A percentile compares a stretch with the other conserved stretches of the same genome.
Evolutionary conservation across 1,140 invertebrate species (phyloP).

Genomic region (Adoxophyes honmai): DNA sequence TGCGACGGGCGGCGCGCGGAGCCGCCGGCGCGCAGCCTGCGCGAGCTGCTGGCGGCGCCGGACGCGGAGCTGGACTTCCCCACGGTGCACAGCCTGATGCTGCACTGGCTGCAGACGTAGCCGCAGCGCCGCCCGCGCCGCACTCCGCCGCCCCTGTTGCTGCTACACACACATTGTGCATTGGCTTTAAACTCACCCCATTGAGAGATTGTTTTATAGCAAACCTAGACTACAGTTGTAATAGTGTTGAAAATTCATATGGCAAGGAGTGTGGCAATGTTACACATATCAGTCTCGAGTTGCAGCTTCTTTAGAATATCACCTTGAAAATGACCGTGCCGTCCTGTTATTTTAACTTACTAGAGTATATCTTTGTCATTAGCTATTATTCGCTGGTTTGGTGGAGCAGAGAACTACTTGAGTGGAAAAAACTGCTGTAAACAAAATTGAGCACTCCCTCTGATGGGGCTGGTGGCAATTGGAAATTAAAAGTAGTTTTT

Average conservation of each 20-base stretch:
- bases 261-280: conserved; percentile 30
- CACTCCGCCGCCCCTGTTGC: conserved; percentile 22
- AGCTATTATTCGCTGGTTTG: not conserved
- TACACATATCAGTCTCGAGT: conserved; percentile 59
- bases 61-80: conserved; percentile 67
- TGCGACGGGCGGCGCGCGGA: conserved; percentile 37
- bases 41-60: conserved; percentile 59
- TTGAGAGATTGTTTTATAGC: conserved; percentile 21
- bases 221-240: conserved; percentile 14
- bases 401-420: not conserved
- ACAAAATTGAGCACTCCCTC: too few relatives aligned
- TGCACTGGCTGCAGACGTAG: conserved; percentile 73
- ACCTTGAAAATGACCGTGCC: conserved; percentile 46
- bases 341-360: conserved; percentile 56
- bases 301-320: conserved; percentile 38
- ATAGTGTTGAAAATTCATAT: conserved; percentile 13
- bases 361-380: conserved; percentile 22
- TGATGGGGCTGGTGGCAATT: too few relatives aligned
- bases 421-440: not conserved
- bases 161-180: conserved; percentile 19
- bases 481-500: not conserved
- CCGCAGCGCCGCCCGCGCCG: conserved; percentile 19
- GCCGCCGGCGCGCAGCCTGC: conserved; percentile 37
- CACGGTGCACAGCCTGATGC: conserved; percentile 71
- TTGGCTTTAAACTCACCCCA: conserved; percentile 22